Evolutionary conservation across 2,888 invertebrate species (phyloP).

Genomic region (Dolomedes plantarius): DNA sequence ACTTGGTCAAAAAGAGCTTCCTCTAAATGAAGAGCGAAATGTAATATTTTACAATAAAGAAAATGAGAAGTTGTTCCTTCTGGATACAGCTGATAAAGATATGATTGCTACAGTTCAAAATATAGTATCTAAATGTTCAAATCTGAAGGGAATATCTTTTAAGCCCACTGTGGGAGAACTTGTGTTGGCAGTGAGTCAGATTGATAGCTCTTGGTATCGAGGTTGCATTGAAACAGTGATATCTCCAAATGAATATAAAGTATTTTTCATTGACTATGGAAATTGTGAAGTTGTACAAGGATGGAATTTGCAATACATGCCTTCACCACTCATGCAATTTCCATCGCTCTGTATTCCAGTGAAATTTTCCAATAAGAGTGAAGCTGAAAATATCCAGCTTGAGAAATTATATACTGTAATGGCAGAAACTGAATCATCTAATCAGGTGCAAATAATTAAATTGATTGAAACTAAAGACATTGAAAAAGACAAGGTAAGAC

Average conservation of each 20-base stretch:
- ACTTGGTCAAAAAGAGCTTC: conserved; percentile 15
- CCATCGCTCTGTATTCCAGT: conserved; percentile 31
- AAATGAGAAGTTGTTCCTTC: conserved; percentile 17
- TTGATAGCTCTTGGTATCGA: conserved; percentile 36
- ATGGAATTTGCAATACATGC: conserved; percentile 19
- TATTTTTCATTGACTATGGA: conserved; percentile 51
- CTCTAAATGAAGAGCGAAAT: background rate
- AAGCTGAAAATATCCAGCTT: background rate
- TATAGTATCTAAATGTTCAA: conserved; percentile 4
- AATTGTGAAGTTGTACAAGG: conserved; percentile 34
- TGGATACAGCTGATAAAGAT: background rate
- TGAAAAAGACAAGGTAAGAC: no score
- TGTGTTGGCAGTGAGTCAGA: conserved; percentile 18
- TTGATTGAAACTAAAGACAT: background rate
- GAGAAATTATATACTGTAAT: conserved; percentile 32
- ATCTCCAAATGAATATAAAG: conserved; percentile 18
- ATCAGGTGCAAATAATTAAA: conserved; percentile 27
- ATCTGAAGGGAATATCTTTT: background rate
- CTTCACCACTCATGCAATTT: background rate
- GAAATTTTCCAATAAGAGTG: background rate
- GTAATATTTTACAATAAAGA: conserved; percentile 30
- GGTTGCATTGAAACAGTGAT: conserved; percentile 37
- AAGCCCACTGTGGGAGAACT: conserved; percentile 47
- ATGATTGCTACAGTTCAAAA: conserved; percentile 5
- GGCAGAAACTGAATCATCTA: conserved; percentile 19